Conservation (phyloP, 2,113 vertebrate species). For the Cyanoramphus novaezelandiae region DNA sequence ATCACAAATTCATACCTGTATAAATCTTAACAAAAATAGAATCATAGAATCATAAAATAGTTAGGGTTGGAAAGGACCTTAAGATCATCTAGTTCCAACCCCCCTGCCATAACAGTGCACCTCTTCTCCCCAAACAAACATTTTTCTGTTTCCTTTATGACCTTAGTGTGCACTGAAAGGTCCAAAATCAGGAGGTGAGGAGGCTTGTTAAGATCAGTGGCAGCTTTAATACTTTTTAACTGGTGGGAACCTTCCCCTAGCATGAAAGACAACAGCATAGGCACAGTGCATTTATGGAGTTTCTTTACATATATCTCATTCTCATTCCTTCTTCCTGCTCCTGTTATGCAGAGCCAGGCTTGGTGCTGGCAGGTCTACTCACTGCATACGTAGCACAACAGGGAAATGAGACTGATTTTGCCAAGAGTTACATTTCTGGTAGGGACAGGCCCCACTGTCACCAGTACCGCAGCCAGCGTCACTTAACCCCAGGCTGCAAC, state of each 20-base stretch:
- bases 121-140: background rate
- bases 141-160: background rate
- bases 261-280: background rate
- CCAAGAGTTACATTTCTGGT: background rate
- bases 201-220: background rate
- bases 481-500: background rate
- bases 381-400: accelerated
- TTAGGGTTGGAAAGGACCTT: too few relatives aligned
- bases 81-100: too few relatives aligned
- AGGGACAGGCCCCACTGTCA: background rate
- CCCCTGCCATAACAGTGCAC: background rate
- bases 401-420: background rate
- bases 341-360: background rate
- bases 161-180: background rate
- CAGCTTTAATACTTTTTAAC: background rate
- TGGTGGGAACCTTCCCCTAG: background rate
- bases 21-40: background rate
- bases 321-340: background rate
- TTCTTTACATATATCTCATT: background rate
- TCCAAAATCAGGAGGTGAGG: background rate
- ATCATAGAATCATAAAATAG: too few relatives aligned
- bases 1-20: background rate
- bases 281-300: background rate
- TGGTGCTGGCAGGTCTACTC: background rate
- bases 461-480: background rate